Base-by-base conservation (phyloP, 2,113 vertebrate species). In the Chaetodon auriga region DNA sequence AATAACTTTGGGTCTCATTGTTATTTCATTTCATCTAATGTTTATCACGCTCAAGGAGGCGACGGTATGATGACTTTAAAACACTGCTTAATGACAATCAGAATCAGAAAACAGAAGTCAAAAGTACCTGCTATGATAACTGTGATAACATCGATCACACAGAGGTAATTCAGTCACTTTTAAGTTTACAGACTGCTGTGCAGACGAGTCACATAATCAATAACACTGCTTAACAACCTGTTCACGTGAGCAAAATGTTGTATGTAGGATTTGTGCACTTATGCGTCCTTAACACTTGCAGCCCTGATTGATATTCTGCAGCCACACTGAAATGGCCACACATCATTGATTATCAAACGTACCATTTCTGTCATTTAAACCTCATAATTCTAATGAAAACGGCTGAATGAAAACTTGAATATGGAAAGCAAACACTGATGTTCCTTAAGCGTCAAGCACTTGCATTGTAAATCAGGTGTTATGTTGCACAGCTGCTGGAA, bases 401-500 rank as follows among this genome's bases (percentile, higher is more conserved):
- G 19, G 12, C 38, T 10, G 11, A 5, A 72, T 54, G 25, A 46
- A 55, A 69, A 38, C 23, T 11, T 45, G 19, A 1, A 35, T 16
- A 41, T 9, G 1, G 38, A 62, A 49, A 49, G 13, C 5, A 23
- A 30, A 35, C 41, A 7, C 3, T 19, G n/a, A 23, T n/a, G 23
- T 74, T 38, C 46, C 14, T 43, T 38, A 1, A 10, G 9, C 70
- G 69, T 23, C 60, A 11, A 51, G 48, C 65, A 15, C 48, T 78
- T 58, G 19, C 30, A 6, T 30, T 49, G 15, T 68, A 23, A 78
- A 55, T 84, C 41, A 53, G 43, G 19, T 36, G 14, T 51, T 61
- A 43, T 74, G 55, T 19, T 21, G 35, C 41, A 58, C 54, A 54
- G 51, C 78, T 19, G 61, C 63, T 14, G 23, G 53, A 51, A 81